These are phyloP conservation scores for Pseudomyrmex cubaensis DNA, from an alignment of 1,140 invertebrate genomes.

Conservation along the genomic window DNA sequence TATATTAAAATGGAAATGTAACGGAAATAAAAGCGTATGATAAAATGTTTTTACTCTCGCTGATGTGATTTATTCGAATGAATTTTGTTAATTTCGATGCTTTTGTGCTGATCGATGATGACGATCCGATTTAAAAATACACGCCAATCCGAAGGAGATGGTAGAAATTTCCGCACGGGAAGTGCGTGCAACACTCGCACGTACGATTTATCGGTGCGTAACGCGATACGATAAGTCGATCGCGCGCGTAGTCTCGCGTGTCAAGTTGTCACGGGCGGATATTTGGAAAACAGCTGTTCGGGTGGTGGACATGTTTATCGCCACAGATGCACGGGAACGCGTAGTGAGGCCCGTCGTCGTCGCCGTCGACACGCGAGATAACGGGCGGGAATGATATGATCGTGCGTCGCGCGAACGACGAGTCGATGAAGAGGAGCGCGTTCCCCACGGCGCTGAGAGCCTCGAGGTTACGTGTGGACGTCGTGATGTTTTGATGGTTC, in stretches of 20 bases:
- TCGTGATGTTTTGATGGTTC: slow-evolving; percentile 14
- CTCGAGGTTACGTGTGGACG: background rate
- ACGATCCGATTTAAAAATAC: no score
- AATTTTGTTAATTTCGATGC: no score
- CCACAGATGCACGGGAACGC: slow-evolving; percentile 6
- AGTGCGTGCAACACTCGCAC: no score
- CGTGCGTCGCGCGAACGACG: background rate
- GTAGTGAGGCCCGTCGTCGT: background rate
- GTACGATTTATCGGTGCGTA: no score
- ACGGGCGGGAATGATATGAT: slow-evolving; percentile 43
- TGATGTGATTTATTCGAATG: no score
- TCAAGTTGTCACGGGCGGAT: background rate
- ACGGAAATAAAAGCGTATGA: no score
- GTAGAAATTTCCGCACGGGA: no score
- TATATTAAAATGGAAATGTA: no score
- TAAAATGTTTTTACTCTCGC: no score
- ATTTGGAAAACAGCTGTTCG: slow-evolving; percentile 56
- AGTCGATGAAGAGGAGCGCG: background rate
- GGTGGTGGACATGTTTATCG: slow-evolving; percentile 56
- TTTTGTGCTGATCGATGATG: no score
- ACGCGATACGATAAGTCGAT: no score
- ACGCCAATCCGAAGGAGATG: no score
- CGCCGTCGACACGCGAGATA: slow-evolving; percentile 32
- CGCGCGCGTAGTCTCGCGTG: background rate
- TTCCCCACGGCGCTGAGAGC: background rate